phyloP scores from a whole-genome alignment of 2,113 vertebrate species.

The Dipodomys ordii region DNA sequence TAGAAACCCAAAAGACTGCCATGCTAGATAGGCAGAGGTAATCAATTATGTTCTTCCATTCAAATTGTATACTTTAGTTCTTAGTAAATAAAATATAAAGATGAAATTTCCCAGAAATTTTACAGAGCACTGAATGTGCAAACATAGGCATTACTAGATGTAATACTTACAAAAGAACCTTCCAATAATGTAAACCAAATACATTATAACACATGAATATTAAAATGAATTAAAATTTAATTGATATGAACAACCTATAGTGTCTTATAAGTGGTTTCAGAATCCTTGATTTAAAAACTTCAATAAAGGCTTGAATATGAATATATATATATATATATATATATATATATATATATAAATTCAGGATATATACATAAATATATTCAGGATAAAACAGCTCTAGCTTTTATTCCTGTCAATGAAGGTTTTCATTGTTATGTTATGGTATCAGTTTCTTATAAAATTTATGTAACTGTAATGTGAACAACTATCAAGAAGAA shows the following conservation, averaged over 20 bases:
- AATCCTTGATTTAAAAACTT: constrained; percentile 9
- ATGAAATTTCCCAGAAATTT: background rate
- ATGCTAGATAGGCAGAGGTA: background rate
- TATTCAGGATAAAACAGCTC: background rate
- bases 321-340: constrained; percentile 13
- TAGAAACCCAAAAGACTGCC: background rate
- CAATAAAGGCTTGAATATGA: constrained; percentile 1
- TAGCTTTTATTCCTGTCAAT: background rate
- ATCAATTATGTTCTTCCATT: background rate
- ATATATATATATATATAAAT: background rate
- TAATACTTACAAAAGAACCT: constrained; percentile 29
- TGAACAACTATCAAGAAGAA: background rate
- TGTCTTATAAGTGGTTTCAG: background rate
- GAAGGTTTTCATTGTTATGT: background rate
- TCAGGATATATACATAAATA: background rate
- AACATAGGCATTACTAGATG: background rate
- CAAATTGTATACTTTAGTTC: constrained; percentile 22
- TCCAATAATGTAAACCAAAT: constrained; percentile 5
- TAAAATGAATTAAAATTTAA: constrained; percentile 69
- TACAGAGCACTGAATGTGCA: constrained; percentile 32
- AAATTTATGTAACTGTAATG: background rate
- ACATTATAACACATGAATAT: constrained; percentile 58
- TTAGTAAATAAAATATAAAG: constrained; percentile 58
- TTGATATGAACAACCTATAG: constrained; percentile 46
- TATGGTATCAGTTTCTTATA: background rate